Conservation (phyloP, 37 sponge, comb jelly and placozoan genomes). For the Agelas oroides region DNA sequence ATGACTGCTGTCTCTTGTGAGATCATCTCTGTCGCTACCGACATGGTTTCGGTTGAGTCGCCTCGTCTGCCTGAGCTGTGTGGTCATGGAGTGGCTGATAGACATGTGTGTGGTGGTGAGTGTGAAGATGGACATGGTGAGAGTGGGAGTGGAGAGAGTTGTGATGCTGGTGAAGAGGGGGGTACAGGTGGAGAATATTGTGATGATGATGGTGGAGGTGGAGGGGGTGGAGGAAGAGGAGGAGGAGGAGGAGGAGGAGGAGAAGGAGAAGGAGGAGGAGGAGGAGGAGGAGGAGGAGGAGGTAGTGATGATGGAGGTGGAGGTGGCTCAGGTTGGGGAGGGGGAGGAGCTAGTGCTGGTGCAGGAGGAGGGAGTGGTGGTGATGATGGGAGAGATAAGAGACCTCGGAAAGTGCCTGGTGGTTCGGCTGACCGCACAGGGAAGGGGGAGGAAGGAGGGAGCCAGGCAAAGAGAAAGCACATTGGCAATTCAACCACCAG, state of each 20-base stretch:
- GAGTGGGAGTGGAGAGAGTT: background rate
- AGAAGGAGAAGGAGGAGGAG: background rate
- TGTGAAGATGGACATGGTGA: background rate
- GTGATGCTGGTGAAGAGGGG: background rate
- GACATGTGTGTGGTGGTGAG: too few species aligned
- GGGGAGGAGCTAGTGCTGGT: background rate
- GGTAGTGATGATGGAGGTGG: background rate
- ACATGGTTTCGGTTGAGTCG: too few species aligned
- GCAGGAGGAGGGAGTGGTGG: background rate
- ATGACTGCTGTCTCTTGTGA: too few species aligned
- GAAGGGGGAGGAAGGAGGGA: conserved; percentile 13
- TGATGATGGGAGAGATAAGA: background rate
- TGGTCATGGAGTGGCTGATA: too few species aligned
- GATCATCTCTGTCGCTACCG: too few species aligned
- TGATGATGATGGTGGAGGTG: background rate
- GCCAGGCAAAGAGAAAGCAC: conserved; percentile 18
- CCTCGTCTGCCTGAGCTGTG: too few species aligned
- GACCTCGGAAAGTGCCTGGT: background rate
- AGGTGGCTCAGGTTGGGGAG: background rate
- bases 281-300: background rate
- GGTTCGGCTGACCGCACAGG: background rate
- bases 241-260: background rate
- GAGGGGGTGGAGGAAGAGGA: background rate
- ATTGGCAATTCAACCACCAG: background rate
- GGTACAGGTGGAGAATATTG: background rate